These are phyloP conservation scores for Micoletzkya japonica DNA, from an alignment of 2,888 invertebrate genomes.

Conservation along the genomic window DNA sequence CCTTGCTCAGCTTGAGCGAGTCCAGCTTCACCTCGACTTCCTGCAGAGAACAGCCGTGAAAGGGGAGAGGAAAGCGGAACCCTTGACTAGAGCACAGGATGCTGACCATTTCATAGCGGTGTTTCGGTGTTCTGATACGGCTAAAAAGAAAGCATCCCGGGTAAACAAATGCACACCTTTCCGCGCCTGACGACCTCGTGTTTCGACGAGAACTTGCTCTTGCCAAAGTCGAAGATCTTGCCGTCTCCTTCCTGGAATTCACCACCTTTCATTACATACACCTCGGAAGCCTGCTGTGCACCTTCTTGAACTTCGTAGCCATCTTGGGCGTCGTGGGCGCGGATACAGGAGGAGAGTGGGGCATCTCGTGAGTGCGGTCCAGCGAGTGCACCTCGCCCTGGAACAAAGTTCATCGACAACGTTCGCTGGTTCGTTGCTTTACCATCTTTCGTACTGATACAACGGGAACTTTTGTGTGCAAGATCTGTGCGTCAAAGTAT, in stretches of 20 bases:
- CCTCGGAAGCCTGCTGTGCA: background rate
- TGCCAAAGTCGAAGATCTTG: conserved; percentile 55
- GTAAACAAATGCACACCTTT: conserved; percentile 19
- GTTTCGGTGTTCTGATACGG: too few species aligned
- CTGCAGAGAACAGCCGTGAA: conserved; percentile 41
- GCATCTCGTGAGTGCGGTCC: conserved; percentile 39
- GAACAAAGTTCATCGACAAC: background rate
- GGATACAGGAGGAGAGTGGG: conserved; percentile 48
- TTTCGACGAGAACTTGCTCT: conserved; percentile 59
- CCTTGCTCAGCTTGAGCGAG: conserved; percentile 58
- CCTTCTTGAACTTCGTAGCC: conserved; percentile 52
- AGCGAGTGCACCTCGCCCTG: conserved; percentile 34
- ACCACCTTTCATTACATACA: background rate
- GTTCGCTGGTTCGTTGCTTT: background rate
- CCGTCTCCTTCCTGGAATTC: conserved; percentile 14
- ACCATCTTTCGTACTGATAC: background rate
- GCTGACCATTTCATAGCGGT: too few species aligned
- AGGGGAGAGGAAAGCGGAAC: too few species aligned
- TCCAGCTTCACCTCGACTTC: conserved; percentile 60
- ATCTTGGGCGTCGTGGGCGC: conserved; percentile 53
- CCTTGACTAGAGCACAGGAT: too few species aligned
- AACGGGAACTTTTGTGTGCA: background rate
- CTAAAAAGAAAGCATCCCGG: too few species aligned
- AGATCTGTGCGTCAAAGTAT: background rate
- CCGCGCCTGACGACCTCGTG: conserved; percentile 53